These are phyloP conservation scores for Meriones psammophilus DNA, from an alignment of 2,797 vertebrate species.

Conservation along the genomic window DNA sequence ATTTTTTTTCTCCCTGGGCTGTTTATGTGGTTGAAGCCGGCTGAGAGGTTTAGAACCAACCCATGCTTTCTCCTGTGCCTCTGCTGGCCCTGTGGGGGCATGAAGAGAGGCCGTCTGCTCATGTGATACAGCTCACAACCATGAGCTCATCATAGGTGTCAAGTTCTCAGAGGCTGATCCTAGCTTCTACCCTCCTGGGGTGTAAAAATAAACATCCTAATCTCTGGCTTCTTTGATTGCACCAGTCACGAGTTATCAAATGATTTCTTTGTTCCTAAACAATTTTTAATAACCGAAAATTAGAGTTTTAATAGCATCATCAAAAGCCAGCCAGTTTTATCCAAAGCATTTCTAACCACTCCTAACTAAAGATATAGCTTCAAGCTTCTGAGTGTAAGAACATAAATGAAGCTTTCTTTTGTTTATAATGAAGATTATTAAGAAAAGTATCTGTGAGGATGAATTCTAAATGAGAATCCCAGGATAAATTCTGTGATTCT, in stretches of 20 bases:
- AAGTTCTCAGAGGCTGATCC: conserved; percentile 1
- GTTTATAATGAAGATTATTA: conserved; percentile 40
- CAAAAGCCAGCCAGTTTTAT: conserved; percentile 68
- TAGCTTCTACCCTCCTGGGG: conserved; percentile 44
- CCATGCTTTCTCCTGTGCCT: conserved; percentile 18
- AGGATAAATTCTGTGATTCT: not conserved
- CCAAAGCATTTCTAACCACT: conserved; percentile 46
- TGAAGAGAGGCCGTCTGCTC: conserved; percentile 65
- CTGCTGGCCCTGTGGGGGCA: not conserved
- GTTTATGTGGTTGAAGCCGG: conserved; percentile 56
- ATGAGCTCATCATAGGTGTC: conserved; percentile 73
- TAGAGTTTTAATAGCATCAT: conserved; percentile 66
- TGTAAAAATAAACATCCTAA: conserved; percentile 81
- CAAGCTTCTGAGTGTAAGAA: conserved; percentile 68
- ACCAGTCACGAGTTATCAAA: conserved; percentile 77
- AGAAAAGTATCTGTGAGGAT: conserved; percentile 46
- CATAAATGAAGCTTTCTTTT: conserved; percentile 21
- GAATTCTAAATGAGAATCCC: conserved; percentile 53
- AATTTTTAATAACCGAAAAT: conserved; percentile 76
- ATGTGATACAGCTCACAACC: conserved; percentile 66
- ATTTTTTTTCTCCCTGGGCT: conserved; percentile 57
- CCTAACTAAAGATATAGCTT: conserved; percentile 51
- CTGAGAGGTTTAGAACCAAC: conserved; percentile 46
- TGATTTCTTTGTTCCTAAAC: conserved; percentile 70
- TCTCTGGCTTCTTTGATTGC: conserved; percentile 70